Percentiles rank a stretch among this genome's conserved stretches.
These are phyloP conservation scores for Scaptomyza caliginosa DNA, from an alignment of 2,888 invertebrate genomes.

Conservation along the genomic window DNA sequence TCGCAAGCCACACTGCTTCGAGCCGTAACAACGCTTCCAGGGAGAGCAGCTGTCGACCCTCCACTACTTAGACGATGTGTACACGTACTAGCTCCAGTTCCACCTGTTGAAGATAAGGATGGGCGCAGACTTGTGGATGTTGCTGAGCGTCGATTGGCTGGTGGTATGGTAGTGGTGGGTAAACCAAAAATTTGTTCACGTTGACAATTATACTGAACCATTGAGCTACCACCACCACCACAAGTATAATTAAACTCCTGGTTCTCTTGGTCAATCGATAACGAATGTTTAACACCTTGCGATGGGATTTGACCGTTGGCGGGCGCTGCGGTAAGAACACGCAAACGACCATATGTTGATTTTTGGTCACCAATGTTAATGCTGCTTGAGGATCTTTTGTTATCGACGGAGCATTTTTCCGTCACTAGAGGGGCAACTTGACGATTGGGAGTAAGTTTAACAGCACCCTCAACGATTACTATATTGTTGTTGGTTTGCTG, in stretches of 20 bases:
- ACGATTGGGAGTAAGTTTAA: constrained; percentile 12
- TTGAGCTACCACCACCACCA: constrained; percentile 7
- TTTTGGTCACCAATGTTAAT: constrained; percentile 76
- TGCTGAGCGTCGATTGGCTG: constrained; percentile 76
- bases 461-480: constrained; percentile 7
- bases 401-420: constrained; percentile 35
- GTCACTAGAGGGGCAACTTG: neutral
- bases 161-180: constrained; percentile 44
- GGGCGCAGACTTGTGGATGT: constrained; percentile 81
- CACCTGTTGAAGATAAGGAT: constrained; percentile 58
- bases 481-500: constrained; percentile 11
- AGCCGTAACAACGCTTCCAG: constrained; percentile 39
- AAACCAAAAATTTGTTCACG: constrained; percentile 44
- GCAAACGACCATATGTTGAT: constrained; percentile 89
- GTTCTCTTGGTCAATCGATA: constrained; percentile 54
- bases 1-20: constrained; percentile 87
- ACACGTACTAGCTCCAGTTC: constrained; percentile 52
- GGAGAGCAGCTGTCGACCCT: constrained; percentile 22
- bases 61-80: constrained; percentile 43
- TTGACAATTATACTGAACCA: constrained; percentile 18
- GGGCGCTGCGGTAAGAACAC: constrained; percentile 89
- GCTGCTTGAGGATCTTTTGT: constrained; percentile 30
- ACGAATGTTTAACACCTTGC: constrained; percentile 1
- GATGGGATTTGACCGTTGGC: constrained; percentile 68
- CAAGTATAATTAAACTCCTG: constrained; percentile 64